Conservation (phyloP, 2,888 invertebrate genomes). For the Maniola hyperantus region DNA sequence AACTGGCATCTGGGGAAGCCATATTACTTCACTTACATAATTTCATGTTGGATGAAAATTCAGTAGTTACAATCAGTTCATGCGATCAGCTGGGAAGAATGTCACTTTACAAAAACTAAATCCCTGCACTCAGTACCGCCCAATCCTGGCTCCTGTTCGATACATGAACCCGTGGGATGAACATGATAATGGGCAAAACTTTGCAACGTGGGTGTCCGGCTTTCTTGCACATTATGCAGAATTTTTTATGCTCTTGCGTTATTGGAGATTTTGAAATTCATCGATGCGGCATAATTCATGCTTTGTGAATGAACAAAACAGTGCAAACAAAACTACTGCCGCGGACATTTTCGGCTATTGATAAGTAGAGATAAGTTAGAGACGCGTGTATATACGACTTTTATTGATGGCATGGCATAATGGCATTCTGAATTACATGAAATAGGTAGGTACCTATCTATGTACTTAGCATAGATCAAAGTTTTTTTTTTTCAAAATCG, state of each 20-base stretch:
- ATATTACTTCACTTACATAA: conserved; percentile 31
- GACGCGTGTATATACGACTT: conserved; percentile 27
- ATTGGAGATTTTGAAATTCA: conserved; percentile 54
- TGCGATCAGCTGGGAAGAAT: conserved; percentile 63
- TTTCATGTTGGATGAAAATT: conserved; percentile 28
- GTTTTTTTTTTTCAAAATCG: too few relatives aligned
- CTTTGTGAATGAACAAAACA: conserved; percentile 67
- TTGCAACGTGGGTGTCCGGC: conserved; percentile 77
- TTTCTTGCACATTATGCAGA: conserved; percentile 63
- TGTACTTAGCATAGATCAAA: too few relatives aligned
- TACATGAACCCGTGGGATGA: conserved; percentile 76
- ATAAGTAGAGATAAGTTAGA: conserved; percentile 27
- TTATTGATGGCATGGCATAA: background rate
- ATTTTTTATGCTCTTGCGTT: conserved; percentile 61
- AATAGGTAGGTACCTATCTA: too few relatives aligned
- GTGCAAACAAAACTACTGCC: conserved; percentile 53
- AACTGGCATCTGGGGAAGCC: conserved; percentile 31
- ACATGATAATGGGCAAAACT: conserved; percentile 64
- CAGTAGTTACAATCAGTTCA: conserved; percentile 43
- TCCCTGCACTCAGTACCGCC: conserved; percentile 61
- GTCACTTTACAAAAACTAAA: conserved; percentile 62
- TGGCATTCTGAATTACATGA: background rate
- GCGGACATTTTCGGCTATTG: conserved; percentile 23
- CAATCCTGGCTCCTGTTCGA: conserved; percentile 69
- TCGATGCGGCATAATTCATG: conserved; percentile 63